Conservation (phyloP, 2,888 invertebrate species). For the Parnassius glacialis region DNA sequence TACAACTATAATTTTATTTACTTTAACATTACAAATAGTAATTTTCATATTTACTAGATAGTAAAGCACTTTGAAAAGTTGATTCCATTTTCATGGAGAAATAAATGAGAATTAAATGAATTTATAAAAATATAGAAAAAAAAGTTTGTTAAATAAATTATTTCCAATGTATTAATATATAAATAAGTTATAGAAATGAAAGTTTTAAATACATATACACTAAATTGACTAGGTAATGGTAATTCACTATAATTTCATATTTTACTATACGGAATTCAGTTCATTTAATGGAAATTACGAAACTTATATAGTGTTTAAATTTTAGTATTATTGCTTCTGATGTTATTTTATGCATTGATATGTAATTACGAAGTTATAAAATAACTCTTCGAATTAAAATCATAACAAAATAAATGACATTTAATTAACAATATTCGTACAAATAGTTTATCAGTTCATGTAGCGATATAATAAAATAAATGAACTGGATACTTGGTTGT, state of each 20-base stretch:
- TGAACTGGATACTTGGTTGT: slow-evolving; percentile 19
- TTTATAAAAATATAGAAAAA: slow-evolving; percentile 28
- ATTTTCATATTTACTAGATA: slow-evolving; percentile 74
- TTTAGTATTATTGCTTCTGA: slow-evolving; percentile 64
- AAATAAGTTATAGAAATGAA: slow-evolving; percentile 7
- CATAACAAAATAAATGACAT: slow-evolving; percentile 31
- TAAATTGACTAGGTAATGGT: slow-evolving; percentile 69
- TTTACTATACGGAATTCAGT: slow-evolving; percentile 14
- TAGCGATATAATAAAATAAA: slow-evolving; percentile 27
- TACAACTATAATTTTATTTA: slow-evolving; percentile 69
- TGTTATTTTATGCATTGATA: slow-evolving; percentile 63
- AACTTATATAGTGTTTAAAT: slow-evolving; percentile 28
- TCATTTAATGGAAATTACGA: slow-evolving; percentile 19
- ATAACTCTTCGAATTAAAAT: slow-evolving; percentile 42
- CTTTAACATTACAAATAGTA: slow-evolving; percentile 75
- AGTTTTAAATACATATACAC: slow-evolving; percentile 50
- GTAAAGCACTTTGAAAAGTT: slow-evolving; percentile 81
- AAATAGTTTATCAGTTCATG: slow-evolving; percentile 15
- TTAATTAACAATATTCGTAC: slow-evolving; percentile 9
- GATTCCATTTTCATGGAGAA: slow-evolving; percentile 54
- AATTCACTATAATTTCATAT: slow-evolving; percentile 30
- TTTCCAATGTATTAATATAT: not conserved
- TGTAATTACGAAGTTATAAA: slow-evolving; percentile 59
- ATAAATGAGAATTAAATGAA: slow-evolving; percentile 25
- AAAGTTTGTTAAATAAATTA: slow-evolving; percentile 14